These are phyloP conservation scores for Camponotus fellah DNA, from an alignment of 2,888 invertebrate species.

Conservation along the genomic window DNA sequence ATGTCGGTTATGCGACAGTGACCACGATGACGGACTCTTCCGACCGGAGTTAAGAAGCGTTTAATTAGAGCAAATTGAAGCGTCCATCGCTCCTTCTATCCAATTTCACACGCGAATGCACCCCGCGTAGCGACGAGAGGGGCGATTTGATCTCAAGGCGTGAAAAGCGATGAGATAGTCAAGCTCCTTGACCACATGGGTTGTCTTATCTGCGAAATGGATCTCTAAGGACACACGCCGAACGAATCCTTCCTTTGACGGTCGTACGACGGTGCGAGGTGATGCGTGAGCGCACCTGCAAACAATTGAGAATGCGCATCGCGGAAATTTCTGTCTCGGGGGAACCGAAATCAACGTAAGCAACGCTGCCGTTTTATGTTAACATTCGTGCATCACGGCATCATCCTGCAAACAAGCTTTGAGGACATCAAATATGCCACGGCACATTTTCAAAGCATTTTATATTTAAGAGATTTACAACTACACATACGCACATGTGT, in stretches of 20 bases:
- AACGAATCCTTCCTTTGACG: slow-evolving; percentile 55
- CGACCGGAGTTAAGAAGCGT: slow-evolving; percentile 79
- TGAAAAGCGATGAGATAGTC: slow-evolving; percentile 83
- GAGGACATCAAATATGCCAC: slow-evolving; percentile 32
- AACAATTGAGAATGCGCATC: slow-evolving; percentile 52
- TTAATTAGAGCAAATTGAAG: slow-evolving; percentile 80
- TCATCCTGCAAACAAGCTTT: slow-evolving; percentile 45
- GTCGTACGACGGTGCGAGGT: slow-evolving; percentile 12
- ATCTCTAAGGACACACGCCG: slow-evolving; percentile 57
- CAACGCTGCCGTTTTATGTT: slow-evolving; percentile 52
- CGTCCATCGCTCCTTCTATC: slow-evolving; percentile 61
- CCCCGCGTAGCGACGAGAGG: slow-evolving; percentile 56
- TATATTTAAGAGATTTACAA: slow-evolving; percentile 40
- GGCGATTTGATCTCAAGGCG: slow-evolving; percentile 68
- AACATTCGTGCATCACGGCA: slow-evolving; percentile 36
- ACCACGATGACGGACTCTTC: slow-evolving; percentile 27
- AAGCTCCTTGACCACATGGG: slow-evolving; percentile 77
- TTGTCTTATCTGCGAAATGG: slow-evolving; percentile 45
- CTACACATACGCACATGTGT: not conserved
- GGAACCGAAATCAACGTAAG: slow-evolving; percentile 35
- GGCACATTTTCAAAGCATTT: slow-evolving; percentile 11
- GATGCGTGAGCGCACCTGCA: slow-evolving; percentile 46
- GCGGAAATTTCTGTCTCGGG: slow-evolving; percentile 50
- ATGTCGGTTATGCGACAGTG: slow-evolving; percentile 43
- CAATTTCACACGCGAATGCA: slow-evolving; percentile 70